Base-by-base conservation (phyloP, 23 tunicate genomes). In the Botrylloides violaceus region DNA sequence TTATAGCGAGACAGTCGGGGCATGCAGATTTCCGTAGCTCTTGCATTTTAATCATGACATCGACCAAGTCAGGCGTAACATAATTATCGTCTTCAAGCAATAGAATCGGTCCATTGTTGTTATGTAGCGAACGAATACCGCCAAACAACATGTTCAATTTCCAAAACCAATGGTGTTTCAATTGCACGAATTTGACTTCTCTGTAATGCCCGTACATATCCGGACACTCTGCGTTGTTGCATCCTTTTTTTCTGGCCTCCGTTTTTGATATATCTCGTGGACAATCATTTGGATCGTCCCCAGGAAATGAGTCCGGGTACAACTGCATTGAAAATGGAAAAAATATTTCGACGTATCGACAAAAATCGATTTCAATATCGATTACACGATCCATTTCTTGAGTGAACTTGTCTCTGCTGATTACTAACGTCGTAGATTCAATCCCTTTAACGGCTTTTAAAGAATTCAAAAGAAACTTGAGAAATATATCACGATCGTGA, bases 151-250 rank as follows among this genome's bases (percentile, higher is more conserved):
- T 84, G 68, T 92, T 81, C 31, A 92, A 76, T 48, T 92, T 92
- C 98, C 98, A 92, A 31, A 80, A 58, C 98, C 98, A 92, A 50
- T 92, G 98, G 56, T 92, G 98, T 38, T 92, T 92, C 23, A 76
- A 79, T 64, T 92, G 92, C 7, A 92, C 98, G 71, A 59, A 80
- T 65, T 65, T 77, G 6, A 80, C 87, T 66, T 92, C 98, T 18
- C 98, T 66, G 65, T 92, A 92, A 71, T 92, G 88, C 19, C 90
- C 90, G 56, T 77, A 90, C 66, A 31, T 58, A 39, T 90, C 97
- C 1, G 97, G 97, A 70, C 60, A 71, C 27, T 83, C 90, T 2
- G 97, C 97, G 68, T 90, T 90, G 71, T 90, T 90, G 64, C 97
- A 90, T 32, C 91, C 81, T 31, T 37, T 66, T 20, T 37, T 50